Base-by-base conservation (phyloP, 2,113 vertebrate genomes). In the Pedionomus torquatus region DNA sequence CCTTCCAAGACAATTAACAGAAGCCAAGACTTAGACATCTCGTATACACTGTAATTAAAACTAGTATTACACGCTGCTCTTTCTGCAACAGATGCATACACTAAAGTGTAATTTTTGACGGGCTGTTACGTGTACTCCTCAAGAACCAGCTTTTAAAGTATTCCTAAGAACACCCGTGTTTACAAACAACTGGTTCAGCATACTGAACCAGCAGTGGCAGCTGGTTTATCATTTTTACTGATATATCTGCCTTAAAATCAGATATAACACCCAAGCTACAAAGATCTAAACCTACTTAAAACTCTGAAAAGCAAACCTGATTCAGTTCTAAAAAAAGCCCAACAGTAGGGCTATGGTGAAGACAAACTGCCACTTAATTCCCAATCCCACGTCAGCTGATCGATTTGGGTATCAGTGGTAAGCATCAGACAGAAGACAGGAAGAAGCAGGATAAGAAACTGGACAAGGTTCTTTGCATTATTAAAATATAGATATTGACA, bases 141-240 rank as follows among this genome's bases (percentile, higher is more conserved):
- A 81, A 95, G 64, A 81, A 86, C 3, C 60, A 82, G 51, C 55
- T 94, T 81, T 74, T 74, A 44, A 92, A 64, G 58, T 48, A 87
- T 26, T 87, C 58, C 23, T 25, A 86, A 77, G 63, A 68, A 89
- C n/a, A 75, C 8, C 12, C 10, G 4, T 25, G 44, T 57, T 94
- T 89, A 78, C 69, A 87, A 95, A 91, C 77, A 91, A 87, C 61
- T 94, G 81, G n/a, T 87, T 92, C 93, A 91, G 57, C 69, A 78
- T 31, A 24, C 81, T 85, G 78, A 87, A 74, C 63, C 61, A 83
- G 74, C 54, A 84, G 52, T 54, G 57, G 61, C 84, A 96, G 44
- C 52, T 68, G 61, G 52, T 69, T 89, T 91, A 89, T 66, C 35
- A 87, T 87, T 94, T 81, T 72, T 64, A 83, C 52, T 78, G 89